Evolutionary conservation across 2,113 vertebrate genomes (phyloP).

Genomic region (Hippoglossus stenolepis): DNA sequence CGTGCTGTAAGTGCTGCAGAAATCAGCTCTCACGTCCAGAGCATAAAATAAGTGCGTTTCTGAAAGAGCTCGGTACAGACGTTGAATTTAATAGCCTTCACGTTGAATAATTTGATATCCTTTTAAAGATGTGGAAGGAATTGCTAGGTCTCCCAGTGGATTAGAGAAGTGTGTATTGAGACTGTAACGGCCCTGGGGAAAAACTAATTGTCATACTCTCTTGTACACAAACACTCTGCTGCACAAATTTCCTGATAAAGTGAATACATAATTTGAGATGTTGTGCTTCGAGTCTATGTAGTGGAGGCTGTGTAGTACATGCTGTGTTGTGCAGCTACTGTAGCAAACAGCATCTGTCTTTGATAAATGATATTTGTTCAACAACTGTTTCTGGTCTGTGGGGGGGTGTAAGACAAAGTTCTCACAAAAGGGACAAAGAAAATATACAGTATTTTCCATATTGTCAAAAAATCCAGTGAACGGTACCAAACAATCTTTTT

Average conservation of each 20-base stretch:
- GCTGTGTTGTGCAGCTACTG: neutral
- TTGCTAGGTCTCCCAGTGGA: constrained; percentile 1
- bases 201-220: neutral
- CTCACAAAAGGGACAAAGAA: no score
- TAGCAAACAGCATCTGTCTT: neutral
- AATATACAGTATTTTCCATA: no score
- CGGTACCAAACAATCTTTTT: neutral
- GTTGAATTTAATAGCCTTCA: constrained; percentile 29
- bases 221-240: neutral
- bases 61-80: neutral
- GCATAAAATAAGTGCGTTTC: neutral
- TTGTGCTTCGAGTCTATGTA: neutral
- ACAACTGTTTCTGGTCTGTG: neutral
- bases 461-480: no score
- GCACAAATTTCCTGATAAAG: neutral
- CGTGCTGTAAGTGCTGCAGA: constrained; percentile 11
- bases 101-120: constrained; percentile 13
- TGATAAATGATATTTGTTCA: neutral
- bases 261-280: neutral
- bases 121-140: constrained; percentile 21
- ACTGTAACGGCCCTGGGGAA: neutral
- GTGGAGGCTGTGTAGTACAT: neutral
- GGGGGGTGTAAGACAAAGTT: no score
- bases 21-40: constrained; percentile 5
- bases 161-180: neutral